Evolutionary conservation across 2,797 vertebrate genomes (phyloP).

Genomic region (Hephaestus fuliginosus): DNA sequence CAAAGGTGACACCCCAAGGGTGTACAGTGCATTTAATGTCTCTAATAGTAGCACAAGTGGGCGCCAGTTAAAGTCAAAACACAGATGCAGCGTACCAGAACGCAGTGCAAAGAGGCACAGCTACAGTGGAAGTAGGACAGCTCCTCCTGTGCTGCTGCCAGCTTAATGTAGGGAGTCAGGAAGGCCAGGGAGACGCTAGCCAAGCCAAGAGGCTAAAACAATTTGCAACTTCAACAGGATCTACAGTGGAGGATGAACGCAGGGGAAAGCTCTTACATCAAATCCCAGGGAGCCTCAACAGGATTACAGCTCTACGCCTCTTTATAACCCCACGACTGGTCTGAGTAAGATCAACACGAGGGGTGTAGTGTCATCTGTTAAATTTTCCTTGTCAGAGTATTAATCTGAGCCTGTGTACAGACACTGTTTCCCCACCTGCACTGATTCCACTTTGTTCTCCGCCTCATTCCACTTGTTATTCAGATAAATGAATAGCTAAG

Average conservation of each 20-base stretch:
- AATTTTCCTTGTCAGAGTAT: conserved; percentile 32
- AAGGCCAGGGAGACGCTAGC: conserved; percentile 38
- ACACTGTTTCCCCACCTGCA: conserved; percentile 46
- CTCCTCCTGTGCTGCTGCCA: conserved; percentile 40
- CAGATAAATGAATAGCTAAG: conserved; percentile 79
- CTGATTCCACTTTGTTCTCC: conserved; percentile 46
- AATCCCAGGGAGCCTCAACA: conserved; percentile 67
- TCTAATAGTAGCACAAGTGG: conserved; percentile 22
- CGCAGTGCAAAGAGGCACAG: conserved; percentile 4
- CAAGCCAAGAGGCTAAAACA: conserved; percentile 66
- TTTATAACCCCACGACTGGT: conserved; percentile 42
- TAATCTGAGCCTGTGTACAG: conserved; percentile 25
- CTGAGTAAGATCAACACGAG: conserved; percentile 24
- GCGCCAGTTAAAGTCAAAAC: conserved; percentile 20
- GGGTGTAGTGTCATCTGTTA: conserved; percentile 1
- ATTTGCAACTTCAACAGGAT: conserved; percentile 72
- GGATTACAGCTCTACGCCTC: conserved; percentile 65
- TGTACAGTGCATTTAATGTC: conserved; percentile 16
- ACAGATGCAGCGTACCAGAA: conserved; percentile 8
- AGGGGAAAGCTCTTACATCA: conserved; percentile 66
- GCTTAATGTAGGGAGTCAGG: conserved; percentile 43
- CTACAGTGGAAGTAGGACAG: conserved; percentile 43
- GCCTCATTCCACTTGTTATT: conserved; percentile 75
- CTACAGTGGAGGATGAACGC: conserved; percentile 55
- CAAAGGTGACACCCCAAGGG: conserved; percentile 32